These are phyloP conservation scores for Ceramica pisi DNA, from an alignment of 2,888 invertebrate genomes.

Conservation along the genomic window DNA sequence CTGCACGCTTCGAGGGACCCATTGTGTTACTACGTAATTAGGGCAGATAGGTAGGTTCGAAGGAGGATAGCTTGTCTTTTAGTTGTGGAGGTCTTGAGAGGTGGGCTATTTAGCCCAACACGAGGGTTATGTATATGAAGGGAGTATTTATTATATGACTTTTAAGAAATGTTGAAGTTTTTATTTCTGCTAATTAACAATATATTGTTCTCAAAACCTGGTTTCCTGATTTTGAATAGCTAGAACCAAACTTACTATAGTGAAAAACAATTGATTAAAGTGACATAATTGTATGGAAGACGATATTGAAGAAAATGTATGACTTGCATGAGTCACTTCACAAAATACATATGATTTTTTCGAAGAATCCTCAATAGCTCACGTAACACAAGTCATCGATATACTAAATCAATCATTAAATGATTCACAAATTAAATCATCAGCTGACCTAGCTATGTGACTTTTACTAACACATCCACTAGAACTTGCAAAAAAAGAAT, in stretches of 20 bases:
- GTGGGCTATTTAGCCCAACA: not conserved
- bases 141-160: too few species aligned
- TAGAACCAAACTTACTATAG: too few species aligned
- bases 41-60: conserved; percentile 24
- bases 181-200: too few species aligned
- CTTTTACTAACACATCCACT: not conserved
- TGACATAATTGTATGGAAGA: not conserved
- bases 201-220: too few species aligned
- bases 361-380: not conserved
- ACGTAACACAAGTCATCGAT: not conserved
- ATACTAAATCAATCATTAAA: conserved; percentile 1
- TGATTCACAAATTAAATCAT: not conserved
- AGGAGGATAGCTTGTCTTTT: conserved; percentile 8
- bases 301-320: not conserved
- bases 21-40: conserved; percentile 44
- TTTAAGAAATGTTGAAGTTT: too few species aligned
- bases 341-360: not conserved
- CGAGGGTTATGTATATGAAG: too few species aligned
- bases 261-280: not conserved
- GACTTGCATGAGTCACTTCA: conserved; percentile 25
- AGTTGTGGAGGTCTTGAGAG: not conserved
- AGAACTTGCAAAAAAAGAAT: not conserved
- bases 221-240: too few species aligned
- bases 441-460: not conserved
- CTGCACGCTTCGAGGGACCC: conserved; percentile 33